These are phyloP conservation scores for Rhopilema esculentum DNA, from an alignment of 30 jellyfish, hydroid and myxozoan genomes.

Conservation along the genomic window DNA sequence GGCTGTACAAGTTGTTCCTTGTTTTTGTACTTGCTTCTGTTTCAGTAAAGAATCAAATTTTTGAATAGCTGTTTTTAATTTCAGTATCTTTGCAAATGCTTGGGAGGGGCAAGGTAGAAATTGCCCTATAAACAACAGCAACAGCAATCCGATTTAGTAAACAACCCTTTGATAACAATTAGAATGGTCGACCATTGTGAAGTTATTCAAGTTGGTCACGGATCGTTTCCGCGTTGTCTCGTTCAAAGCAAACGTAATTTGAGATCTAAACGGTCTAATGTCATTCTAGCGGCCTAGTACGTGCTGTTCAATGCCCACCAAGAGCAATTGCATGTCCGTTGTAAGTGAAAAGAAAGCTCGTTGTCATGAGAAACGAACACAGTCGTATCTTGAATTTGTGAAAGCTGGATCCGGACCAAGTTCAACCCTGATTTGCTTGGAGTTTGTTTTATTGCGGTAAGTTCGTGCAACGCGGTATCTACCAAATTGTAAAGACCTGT, in stretches of 20 bases:
- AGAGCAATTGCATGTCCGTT: not conserved
- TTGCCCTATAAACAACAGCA: not conserved
- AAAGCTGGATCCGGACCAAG: not conserved
- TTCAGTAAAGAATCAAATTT: too few relatives aligned
- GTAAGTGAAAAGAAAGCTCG: not conserved
- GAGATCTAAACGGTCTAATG: not conserved
- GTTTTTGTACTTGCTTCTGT: too few relatives aligned
- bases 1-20: too few relatives aligned
- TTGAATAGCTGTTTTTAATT: too few relatives aligned
- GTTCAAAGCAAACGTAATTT: not conserved
- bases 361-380: not conserved
- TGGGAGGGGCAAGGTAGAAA: not conserved
- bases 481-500: not conserved
- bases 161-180: not conserved
- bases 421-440: not conserved
- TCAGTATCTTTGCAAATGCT: too few relatives aligned
- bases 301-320: not conserved
- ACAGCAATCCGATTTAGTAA: not conserved
- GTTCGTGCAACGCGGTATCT: too few relatives aligned
- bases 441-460: not conserved
- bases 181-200: not conserved
- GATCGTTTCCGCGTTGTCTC: not conserved
- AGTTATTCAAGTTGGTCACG: not conserved
- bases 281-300: not conserved
- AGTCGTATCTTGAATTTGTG: too few relatives aligned